These are phyloP conservation scores for Naso thynnoides DNA, from an alignment of 2,797 vertebrate species.

Conservation along the genomic window DNA sequence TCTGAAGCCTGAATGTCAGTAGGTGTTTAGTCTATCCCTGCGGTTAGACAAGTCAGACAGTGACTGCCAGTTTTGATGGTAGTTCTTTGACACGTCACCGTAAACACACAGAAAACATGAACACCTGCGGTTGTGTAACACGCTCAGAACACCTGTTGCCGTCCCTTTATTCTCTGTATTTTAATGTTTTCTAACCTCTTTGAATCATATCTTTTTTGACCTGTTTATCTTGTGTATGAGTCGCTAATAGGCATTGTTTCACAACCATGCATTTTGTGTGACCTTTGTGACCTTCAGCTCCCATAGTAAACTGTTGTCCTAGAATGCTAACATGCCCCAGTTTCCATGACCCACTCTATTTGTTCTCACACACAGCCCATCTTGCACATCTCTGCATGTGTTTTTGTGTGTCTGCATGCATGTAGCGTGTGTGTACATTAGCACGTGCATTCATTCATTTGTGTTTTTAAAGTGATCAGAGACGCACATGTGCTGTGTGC, in stretches of 20 bases:
- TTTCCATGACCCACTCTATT: slow-evolving; percentile 57
- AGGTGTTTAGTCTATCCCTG: slow-evolving; percentile 46
- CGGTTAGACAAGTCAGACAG: slow-evolving; percentile 53
- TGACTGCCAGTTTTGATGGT: slow-evolving; percentile 56
- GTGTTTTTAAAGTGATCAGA: neutral
- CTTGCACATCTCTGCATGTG: neutral
- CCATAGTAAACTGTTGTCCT: slow-evolving; percentile 60
- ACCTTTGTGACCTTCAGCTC: slow-evolving; percentile 53
- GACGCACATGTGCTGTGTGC: neutral
- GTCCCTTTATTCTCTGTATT: neutral
- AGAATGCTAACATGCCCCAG: slow-evolving; percentile 62
- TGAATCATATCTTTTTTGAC: slow-evolving; percentile 16
- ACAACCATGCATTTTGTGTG: slow-evolving; percentile 34
- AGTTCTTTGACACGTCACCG: slow-evolving; percentile 30
- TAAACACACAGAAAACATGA: slow-evolving; percentile 31
- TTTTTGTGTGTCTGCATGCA: neutral
- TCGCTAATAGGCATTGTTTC: slow-evolving; percentile 72
- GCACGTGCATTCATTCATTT: slow-evolving; percentile 3
- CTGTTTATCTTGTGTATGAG: slow-evolving; percentile 27
- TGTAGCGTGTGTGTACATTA: neutral
- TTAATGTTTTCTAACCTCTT: neutral
- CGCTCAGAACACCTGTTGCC: slow-evolving; percentile 32
- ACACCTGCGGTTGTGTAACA: slow-evolving; percentile 35
- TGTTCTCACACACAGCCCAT: slow-evolving; percentile 33
- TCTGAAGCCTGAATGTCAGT: slow-evolving; percentile 13